Base-by-base conservation (phyloP, 2,888 invertebrate species). In the Gnatocerus cornutus region DNA sequence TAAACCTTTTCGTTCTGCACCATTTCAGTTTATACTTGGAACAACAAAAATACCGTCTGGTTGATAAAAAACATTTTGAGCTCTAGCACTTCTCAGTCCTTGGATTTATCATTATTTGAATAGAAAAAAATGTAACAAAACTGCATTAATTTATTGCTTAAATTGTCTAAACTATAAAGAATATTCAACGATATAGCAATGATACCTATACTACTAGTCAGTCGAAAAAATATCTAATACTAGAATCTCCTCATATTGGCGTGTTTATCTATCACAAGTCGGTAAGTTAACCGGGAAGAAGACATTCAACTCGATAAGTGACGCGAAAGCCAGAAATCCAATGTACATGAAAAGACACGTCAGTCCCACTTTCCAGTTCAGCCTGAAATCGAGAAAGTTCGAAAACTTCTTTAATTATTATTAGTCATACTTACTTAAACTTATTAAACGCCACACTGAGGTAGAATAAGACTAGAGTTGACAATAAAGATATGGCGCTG, bases 221-320 rank as follows among this genome's bases (percentile, higher is more conserved):
- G 55, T 64, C 64, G 29, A 52, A 6, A 58, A 9, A 13, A 53
- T 8, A 33, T 9, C 41, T 46, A 53, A 55, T 55, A 65, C 56
- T 50, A 41, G 29, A 30, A 39, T n/a, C 12, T 56, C 13, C 12
- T 7, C 30, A 13, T 16, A 21, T 16, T 7, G 12, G 3, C 48
- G n/a, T 14, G 10, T 12, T 78, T 71, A 81, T 76, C 90, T 88
- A 59, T 86, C 86, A 80, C 94, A 94, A 7, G 90, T 87, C 0
- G 93, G 93, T 55, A 90, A 83, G 84, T 93, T 94, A 5, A 94
- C 92, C 1, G 86, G 84, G 77, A 92, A 92, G 82, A 94, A 92
- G 5, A 92, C 87, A 80, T 94, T 94, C 58, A 94, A 86, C 83
- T 95, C 95, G 56, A 93, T 89, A 14, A 94, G 84, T 8, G 91